Evolutionary conservation across 2,113 vertebrate species (phyloP).

Genomic region (Eretmochelys imbricata): DNA sequence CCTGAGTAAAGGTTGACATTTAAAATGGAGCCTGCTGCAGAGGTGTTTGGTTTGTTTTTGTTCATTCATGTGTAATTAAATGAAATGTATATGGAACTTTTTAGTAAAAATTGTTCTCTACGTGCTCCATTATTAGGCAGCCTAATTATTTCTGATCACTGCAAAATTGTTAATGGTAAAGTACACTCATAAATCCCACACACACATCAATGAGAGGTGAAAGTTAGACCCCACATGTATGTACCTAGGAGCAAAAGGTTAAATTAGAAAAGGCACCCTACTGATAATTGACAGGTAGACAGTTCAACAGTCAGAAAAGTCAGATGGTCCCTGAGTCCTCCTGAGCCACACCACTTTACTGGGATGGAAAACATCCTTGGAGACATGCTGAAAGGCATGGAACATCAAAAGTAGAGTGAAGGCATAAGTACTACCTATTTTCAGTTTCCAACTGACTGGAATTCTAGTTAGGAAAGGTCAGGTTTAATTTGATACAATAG

Average conservation of each 20-base stretch:
- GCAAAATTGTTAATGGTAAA: slow-evolving; percentile 44
- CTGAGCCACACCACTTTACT: slow-evolving; percentile 28
- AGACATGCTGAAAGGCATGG: slow-evolving; percentile 23
- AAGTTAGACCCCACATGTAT: not conserved
- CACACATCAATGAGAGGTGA: not conserved
- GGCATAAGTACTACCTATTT: slow-evolving; percentile 5
- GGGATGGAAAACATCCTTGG: slow-evolving; percentile 33
- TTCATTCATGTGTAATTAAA: slow-evolving; percentile 2
- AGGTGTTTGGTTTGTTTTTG: not conserved
- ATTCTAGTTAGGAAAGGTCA: slow-evolving; percentile 52
- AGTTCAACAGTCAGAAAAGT: slow-evolving; percentile 20
- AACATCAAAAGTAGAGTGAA: not conserved
- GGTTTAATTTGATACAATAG: slow-evolving; percentile 53
- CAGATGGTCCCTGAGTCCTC: slow-evolving; percentile 24
- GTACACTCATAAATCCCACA: slow-evolving; percentile 13
- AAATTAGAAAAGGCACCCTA: not conserved
- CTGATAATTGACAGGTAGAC: slow-evolving; percentile 48
- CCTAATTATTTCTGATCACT: slow-evolving; percentile 61
- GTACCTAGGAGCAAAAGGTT: slow-evolving; percentile 22
- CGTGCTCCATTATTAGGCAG: not conserved
- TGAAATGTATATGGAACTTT: not conserved
- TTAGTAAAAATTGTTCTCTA: slow-evolving; percentile 3
- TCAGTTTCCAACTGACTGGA: slow-evolving; percentile 47
- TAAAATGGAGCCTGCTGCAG: not conserved
- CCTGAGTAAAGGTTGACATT: not conserved